Conservation (phyloP, 2,888 invertebrate species). For the Noctua comes region DNA sequence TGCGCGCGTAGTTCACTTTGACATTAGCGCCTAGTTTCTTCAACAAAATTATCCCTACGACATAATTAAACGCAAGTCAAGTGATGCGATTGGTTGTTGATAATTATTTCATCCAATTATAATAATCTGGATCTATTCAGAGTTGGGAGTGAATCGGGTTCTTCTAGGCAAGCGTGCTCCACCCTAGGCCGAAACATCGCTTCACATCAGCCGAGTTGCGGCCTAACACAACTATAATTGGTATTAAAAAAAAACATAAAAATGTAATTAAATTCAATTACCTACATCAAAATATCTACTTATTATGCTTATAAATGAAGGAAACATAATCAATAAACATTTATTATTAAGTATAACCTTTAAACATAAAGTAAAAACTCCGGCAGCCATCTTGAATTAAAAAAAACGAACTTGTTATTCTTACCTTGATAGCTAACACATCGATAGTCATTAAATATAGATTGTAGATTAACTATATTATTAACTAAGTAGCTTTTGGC, state of each 20-base stretch:
- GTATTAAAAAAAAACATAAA: background rate
- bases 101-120: background rate
- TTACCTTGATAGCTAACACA: conserved; percentile 37
- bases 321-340: conserved; percentile 7
- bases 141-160: background rate
- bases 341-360: conserved; percentile 36
- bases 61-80: background rate
- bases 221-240: background rate
- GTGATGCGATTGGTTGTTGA: background rate
- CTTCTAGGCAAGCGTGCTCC: background rate
- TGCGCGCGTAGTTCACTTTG: background rate
- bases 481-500: background rate
- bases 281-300: background rate
- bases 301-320: background rate
- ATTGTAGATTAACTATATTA: conserved; percentile 4
- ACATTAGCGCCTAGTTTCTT: background rate
- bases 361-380: background rate
- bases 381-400: conserved; percentile 34
- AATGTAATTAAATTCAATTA: background rate
- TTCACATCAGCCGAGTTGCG: background rate
- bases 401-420: conserved; percentile 8
- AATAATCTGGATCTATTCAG: background rate
- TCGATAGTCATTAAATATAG: conserved; percentile 16
- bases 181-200: background rate
- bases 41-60: background rate